phyloP scores from a whole-genome alignment of 2,888 invertebrate genomes.

The Neoaliturus tenellus region DNA sequence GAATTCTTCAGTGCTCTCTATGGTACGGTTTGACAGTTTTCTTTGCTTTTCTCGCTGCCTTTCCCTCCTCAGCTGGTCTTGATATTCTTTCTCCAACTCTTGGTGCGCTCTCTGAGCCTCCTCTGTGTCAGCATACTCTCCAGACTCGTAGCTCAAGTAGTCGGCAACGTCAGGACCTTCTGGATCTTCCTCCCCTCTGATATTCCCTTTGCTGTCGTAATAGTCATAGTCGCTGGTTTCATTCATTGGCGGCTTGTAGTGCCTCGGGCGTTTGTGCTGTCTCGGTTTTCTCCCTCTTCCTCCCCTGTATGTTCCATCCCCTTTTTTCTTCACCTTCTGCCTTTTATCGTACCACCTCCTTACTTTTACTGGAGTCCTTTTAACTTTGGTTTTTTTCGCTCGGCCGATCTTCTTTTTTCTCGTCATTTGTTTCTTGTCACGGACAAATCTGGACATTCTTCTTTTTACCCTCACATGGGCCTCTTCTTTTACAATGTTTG shows the following conservation, averaged over 20 bases:
- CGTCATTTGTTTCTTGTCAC: slow-evolving; percentile 35
- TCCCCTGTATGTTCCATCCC: slow-evolving; percentile 50
- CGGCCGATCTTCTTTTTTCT: slow-evolving; percentile 31
- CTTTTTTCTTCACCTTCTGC: slow-evolving; percentile 43
- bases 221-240: slow-evolving; percentile 4
- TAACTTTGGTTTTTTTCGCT: slow-evolving; percentile 28
- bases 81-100: slow-evolving; percentile 31
- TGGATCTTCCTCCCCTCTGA: slow-evolving; percentile 4
- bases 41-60: neutral
- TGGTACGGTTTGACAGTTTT: slow-evolving; percentile 1
- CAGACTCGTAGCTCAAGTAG: neutral
- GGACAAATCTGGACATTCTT: slow-evolving; percentile 19
- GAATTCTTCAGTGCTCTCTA: slow-evolving; percentile 10
- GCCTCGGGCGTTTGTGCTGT: neutral
- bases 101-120: neutral
- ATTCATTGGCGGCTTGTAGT: neutral
- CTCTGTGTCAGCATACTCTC: slow-evolving; percentile 18
- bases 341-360: slow-evolving; percentile 29
- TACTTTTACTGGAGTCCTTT: neutral
- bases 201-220: slow-evolving; percentile 29
- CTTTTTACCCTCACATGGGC: neutral
- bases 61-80: neutral
- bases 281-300: slow-evolving; percentile 39
- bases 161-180: slow-evolving; percentile 22
- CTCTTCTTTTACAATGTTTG: neutral